Conservation (phyloP, 2,888 invertebrate species). For the Eristalis tenax region DNA sequence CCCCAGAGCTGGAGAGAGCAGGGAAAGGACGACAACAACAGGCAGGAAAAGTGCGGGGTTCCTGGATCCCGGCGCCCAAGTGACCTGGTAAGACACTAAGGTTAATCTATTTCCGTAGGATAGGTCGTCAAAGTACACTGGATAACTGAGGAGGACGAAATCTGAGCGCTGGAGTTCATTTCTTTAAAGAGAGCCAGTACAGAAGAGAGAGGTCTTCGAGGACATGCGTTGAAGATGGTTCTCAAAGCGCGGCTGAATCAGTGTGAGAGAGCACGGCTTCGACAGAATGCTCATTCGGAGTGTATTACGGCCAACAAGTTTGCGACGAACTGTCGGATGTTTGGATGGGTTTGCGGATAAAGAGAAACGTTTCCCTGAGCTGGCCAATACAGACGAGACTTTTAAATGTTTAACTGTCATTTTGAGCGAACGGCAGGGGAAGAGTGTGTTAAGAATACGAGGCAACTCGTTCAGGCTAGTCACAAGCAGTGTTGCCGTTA, state of each 20-base stretch:
- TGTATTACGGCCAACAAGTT: constrained; percentile 14
- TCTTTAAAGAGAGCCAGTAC: not conserved
- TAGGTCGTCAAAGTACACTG: constrained; percentile 55
- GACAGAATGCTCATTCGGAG: constrained; percentile 42
- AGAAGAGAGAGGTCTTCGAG: not conserved
- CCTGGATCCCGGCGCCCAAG: constrained; percentile 49
- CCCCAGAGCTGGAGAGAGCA: not conserved
- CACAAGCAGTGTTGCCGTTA: no score
- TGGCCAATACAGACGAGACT: not conserved
- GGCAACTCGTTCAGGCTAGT: no score
- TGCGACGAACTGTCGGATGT: not conserved
- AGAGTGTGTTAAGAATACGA: no score
- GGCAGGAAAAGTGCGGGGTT: constrained; percentile 36
- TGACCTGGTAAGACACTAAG: constrained; percentile 64
- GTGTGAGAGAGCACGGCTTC: not conserved
- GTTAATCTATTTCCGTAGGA: constrained; percentile 60
- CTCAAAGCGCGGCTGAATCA: constrained; percentile 38
- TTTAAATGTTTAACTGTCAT: not conserved
- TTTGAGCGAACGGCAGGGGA: not conserved
- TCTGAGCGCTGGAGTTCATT: constrained; percentile 37
- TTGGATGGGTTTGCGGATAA: constrained; percentile 29
- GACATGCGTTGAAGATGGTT: constrained; percentile 18
- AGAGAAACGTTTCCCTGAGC: not conserved
- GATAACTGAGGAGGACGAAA: constrained; percentile 46
- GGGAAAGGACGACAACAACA: constrained; percentile 42